These are phyloP conservation scores for Podilymbus podiceps DNA, from an alignment of 2,113 vertebrate species.

Conservation along the genomic window DNA sequence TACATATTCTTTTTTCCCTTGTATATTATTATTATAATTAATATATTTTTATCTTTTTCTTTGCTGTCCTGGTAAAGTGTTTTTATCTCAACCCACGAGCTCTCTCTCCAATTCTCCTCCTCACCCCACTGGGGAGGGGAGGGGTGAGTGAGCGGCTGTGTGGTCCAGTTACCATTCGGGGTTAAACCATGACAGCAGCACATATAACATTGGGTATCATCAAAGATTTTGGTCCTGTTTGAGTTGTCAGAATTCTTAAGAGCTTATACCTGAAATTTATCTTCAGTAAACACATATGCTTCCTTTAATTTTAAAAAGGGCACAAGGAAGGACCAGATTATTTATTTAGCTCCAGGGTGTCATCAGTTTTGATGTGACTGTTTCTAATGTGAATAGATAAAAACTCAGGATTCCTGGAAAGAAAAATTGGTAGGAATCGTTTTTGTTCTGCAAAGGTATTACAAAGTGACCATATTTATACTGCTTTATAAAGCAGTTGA, in stretches of 20 bases:
- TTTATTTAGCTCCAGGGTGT: neutral
- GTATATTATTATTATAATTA: too few species aligned
- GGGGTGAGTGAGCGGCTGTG: too few species aligned
- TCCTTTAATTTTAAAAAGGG: constrained; percentile 26
- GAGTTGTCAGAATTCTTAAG: constrained; percentile 34
- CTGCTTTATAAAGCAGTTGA: neutral
- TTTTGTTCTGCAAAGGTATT: constrained; percentile 50
- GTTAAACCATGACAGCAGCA: too few species aligned
- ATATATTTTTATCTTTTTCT: too few species aligned
- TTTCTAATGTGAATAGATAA: neutral
- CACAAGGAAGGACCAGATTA: neutral
- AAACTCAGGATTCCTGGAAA: constrained; percentile 4
- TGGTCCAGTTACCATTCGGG: too few species aligned
- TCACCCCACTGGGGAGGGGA: too few species aligned
- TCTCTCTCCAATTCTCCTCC: too few species aligned
- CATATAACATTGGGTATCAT: neutral
- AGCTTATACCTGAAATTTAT: constrained; percentile 14
- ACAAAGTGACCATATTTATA: constrained; percentile 21
- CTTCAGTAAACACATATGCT: neutral
- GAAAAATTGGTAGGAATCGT: neutral
- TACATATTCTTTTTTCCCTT: too few species aligned
- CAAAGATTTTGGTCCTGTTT: neutral
- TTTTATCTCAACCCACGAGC: too few species aligned
- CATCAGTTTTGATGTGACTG: neutral
- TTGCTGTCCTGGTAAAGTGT: too few species aligned